Conservation (phyloP, 2,113 vertebrate species). For the Actinemys pallida region DNA sequence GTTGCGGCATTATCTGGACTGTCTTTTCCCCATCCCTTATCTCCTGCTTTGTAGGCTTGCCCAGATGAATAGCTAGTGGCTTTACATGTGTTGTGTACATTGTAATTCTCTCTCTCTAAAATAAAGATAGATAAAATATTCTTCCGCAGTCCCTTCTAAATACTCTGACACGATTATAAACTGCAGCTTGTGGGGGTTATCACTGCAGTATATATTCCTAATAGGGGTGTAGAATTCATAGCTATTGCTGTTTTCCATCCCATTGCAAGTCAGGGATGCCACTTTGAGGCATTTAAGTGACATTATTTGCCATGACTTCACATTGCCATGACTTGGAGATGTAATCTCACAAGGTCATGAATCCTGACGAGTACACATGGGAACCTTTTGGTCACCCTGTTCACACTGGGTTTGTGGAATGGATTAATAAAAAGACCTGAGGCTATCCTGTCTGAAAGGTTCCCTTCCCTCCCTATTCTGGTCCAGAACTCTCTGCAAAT, state of each 20-base stretch:
- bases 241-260: accelerated
- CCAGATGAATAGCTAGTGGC: neutral
- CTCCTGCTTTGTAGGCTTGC: neutral
- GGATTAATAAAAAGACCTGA: neutral
- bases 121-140: neutral
- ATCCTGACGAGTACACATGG: neutral
- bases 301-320: accelerated
- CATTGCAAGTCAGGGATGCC: accelerated
- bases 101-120: neutral
- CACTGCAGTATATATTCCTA: neutral
- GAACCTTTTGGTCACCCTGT: accelerated
- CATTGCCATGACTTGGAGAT: neutral
- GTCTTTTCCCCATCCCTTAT: neutral
- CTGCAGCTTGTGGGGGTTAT: neutral
- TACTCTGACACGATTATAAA: neutral
- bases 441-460: neutral
- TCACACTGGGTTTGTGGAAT: neutral
- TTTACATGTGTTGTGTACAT: neutral
- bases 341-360: accelerated
- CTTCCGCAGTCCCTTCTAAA: neutral
- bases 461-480: neutral
- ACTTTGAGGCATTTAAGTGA: neutral
- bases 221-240: accelerated
- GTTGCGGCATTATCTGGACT: accelerated
- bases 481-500: neutral